Percentiles rank a stretch among this genome's conserved stretches.
Evolutionary conservation across 37 sponge, comb jelly and placozoan genomes (phyloP).

Genomic region (Lycopodina hypogea): DNA sequence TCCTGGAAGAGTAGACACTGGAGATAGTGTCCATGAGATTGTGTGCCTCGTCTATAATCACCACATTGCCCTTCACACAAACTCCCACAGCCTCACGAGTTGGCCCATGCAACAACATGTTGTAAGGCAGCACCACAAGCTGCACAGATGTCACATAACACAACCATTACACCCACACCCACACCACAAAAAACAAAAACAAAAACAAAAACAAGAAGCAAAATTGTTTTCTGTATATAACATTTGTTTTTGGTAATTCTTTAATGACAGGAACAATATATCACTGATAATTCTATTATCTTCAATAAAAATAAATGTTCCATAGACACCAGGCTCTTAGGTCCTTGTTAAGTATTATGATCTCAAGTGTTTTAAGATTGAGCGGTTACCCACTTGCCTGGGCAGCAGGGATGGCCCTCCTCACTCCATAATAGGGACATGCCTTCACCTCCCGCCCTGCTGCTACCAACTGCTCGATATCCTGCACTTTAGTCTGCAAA

Average conservation of each 20-base stretch:
- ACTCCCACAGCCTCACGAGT: constrained; percentile 85
- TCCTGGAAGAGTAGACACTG: constrained; percentile 75
- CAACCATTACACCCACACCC: too few relatives aligned
- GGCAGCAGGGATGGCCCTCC: constrained; percentile 79
- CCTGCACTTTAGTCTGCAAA: constrained; percentile 71
- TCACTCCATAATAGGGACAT: constrained; percentile 94
- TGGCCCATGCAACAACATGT: constrained; percentile 82
- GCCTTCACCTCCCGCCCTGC: constrained; percentile 69
- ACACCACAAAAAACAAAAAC: background rate
- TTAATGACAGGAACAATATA: too few relatives aligned
- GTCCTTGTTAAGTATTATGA: background rate
- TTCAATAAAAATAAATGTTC: background rate
- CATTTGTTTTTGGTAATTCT: too few relatives aligned
- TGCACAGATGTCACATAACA: background rate
- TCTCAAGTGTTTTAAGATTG: background rate
- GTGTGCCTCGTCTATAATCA: constrained; percentile 98
- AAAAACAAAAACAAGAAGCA: background rate
- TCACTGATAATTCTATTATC: too few relatives aligned
- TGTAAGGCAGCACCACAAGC: constrained; percentile 93
- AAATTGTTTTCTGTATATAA: too few relatives aligned
- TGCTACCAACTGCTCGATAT: constrained; percentile 87
- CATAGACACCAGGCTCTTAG: too few relatives aligned
- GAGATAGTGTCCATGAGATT: constrained; percentile 95
- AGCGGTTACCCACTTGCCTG: constrained; percentile 56
- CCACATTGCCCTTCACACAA: constrained; percentile 80